Percentiles rank a stretch among this genome's conserved stretches.
phyloP scores from a whole-genome alignment of 2,113 vertebrate genomes.

The Hypocryptadius cinnamomeus region DNA sequence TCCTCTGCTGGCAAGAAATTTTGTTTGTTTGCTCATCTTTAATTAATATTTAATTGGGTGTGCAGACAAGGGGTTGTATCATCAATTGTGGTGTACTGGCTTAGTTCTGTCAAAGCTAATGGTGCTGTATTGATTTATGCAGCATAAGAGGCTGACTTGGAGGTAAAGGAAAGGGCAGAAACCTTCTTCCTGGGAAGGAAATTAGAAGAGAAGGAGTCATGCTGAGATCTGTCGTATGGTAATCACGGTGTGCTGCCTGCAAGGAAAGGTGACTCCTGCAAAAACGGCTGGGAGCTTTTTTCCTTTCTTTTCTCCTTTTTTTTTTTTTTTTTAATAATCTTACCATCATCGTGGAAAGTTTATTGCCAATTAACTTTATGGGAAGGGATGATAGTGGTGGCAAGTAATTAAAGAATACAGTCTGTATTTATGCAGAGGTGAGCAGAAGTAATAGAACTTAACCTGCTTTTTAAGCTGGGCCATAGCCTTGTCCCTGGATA shows the following conservation, averaged over 20 bases:
- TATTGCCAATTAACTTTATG: slow-evolving; percentile 61
- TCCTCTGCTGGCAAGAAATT: not conserved
- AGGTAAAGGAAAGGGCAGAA: not conserved
- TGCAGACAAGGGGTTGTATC: not conserved
- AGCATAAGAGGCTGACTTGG: not conserved
- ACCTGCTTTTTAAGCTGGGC: slow-evolving; percentile 1
- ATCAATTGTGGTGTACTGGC: not conserved
- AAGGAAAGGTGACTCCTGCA: not conserved
- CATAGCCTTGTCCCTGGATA: slow-evolving; percentile 4
- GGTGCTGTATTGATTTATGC: not conserved
- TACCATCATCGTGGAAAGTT: slow-evolving; percentile 36
- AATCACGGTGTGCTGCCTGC: not conserved
- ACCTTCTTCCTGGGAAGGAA: not conserved
- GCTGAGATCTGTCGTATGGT: not conserved
- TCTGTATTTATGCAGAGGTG: slow-evolving; percentile 20
- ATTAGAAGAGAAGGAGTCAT: not conserved
- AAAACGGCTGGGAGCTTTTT: not conserved
- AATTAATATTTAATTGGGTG: slow-evolving; percentile 14
- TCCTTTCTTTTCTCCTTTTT: not conserved
- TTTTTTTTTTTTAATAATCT: not conserved
- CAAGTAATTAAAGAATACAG: slow-evolving; percentile 41
- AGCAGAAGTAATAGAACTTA: not conserved
- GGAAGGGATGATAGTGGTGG: slow-evolving; percentile 8
- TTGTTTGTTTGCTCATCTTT: not conserved
- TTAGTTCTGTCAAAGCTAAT: not conserved